phyloP scores from a whole-genome alignment of 2,797 vertebrate species.

The Iguana delicatissima region DNA sequence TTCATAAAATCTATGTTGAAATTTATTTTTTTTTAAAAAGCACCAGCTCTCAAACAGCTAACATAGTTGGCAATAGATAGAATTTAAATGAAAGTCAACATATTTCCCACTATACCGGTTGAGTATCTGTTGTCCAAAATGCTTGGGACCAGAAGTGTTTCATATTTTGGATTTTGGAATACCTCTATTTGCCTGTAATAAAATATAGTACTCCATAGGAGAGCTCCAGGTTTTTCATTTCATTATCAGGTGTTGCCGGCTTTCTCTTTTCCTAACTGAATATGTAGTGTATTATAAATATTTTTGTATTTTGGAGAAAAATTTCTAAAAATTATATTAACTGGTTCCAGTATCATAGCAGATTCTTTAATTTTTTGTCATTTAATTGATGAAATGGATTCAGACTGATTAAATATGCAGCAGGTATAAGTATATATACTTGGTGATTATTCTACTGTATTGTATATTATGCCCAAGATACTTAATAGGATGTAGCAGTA shows the following conservation, averaged over 20 bases:
- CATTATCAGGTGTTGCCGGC: background rate
- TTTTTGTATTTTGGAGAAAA: conserved; percentile 27
- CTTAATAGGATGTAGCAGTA: background rate
- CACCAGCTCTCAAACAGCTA: background rate
- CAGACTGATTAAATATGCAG: background rate
- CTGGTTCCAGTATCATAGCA: background rate
- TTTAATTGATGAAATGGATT: conserved; percentile 8
- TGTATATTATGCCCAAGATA: background rate
- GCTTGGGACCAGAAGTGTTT: too few relatives aligned
- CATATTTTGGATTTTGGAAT: too few relatives aligned
- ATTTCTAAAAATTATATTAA: background rate
- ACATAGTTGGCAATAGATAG: background rate
- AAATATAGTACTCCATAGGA: too few relatives aligned
- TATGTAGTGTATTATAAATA: conserved; percentile 34
- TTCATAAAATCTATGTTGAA: background rate
- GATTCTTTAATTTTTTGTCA: background rate
- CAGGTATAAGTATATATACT: background rate
- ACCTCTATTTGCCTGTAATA: too few relatives aligned
- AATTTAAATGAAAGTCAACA: background rate
- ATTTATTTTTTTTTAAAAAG: background rate
- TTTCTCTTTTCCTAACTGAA: background rate
- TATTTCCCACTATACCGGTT: too few relatives aligned
- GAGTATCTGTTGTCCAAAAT: too few relatives aligned
- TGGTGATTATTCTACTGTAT: background rate
- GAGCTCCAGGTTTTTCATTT: background rate